These are phyloP conservation scores for Tachyglossus aculeatus DNA, from an alignment of 2,797 vertebrate species.

Conservation along the genomic window DNA sequence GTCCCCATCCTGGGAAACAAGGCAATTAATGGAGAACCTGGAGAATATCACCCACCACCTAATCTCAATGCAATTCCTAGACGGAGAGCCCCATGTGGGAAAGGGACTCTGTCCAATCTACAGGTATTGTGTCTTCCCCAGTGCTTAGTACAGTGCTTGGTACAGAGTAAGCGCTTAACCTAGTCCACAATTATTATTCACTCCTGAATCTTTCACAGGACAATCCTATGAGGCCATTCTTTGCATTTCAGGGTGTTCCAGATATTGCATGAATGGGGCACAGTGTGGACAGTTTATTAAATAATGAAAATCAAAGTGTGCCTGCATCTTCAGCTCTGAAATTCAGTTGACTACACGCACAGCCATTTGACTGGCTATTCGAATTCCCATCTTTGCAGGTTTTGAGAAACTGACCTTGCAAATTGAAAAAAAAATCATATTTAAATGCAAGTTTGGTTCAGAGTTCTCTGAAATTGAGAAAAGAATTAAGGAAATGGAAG, in stretches of 20 bases:
- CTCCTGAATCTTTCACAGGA: neutral
- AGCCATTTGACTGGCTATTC: neutral
- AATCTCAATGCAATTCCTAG: neutral
- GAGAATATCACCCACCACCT: neutral
- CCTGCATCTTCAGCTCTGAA: neutral
- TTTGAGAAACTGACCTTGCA: neutral
- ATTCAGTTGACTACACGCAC: neutral
- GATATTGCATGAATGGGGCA: neutral
- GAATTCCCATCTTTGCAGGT: neutral
- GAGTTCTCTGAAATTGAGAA: neutral
- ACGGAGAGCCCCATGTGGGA: neutral
- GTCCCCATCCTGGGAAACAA: no score
- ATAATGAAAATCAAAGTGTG: neutral
- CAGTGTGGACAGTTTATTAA: neutral
- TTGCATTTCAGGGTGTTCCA: neutral
- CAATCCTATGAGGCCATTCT: neutral
- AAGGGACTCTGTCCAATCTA: neutral
- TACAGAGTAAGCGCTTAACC: neutral
- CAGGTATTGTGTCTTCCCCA: neutral
- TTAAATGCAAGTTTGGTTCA: slow-evolving; percentile 7
- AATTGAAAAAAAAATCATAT: neutral
- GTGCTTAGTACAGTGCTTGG: neutral
- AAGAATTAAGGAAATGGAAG: neutral
- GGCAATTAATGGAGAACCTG: no score
- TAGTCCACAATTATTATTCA: neutral